Base-by-base conservation (phyloP, 2,113 vertebrate genomes). In the Corvus moneduloides region DNA sequence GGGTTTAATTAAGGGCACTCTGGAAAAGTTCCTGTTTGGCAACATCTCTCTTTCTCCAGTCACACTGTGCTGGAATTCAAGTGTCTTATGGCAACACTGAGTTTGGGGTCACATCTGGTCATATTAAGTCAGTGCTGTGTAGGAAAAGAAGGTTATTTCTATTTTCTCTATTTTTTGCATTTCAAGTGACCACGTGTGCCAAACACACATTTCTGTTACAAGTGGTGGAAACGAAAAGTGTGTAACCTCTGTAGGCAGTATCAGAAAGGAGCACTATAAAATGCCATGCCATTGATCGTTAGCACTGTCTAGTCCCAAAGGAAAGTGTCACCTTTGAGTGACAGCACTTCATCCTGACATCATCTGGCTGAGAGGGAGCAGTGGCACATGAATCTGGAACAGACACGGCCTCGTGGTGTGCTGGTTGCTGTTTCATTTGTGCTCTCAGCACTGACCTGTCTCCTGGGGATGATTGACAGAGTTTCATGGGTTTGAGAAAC, bases 1-100 rank as follows among this genome's bases (percentile, higher is more conserved):
- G 87, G 72, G 87, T 84, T 96, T 96, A 94, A 96, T 94, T 90
- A 96, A 94, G 90, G 90, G 58, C 64, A 23, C 7, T 5, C 85
- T 76, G 88, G 73, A 90, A 56, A 64, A 84, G 10, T 75, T 77
- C 27, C 26, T 72, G 13, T 87, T 94, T 7, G 17, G 86, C 86
- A 79, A 68, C 73, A 81, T 73, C 80, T 90, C 79, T 77, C 64
- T 96, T 82, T 68, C 58, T 75, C 41, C 76, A 76, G 23, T 72
- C 62, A 56, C 2, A 6, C 59, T 41, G 51, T 26, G 37, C 4
- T 72, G 66, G 62, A 81, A 73, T 93, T 92, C 51, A 72, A 84
- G 84, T 56, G 68, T 19, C 58, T 93, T 61, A 79, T 41, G 52
- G 80, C 49, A 64, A 74, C 23, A 39, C 28, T 73, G 83, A 72